Percentiles rank a stretch among this genome's conserved stretches.
Evolutionary conservation across 2,113 vertebrate species (phyloP).

Genomic region (Plecturocebus donacophilus): DNA sequence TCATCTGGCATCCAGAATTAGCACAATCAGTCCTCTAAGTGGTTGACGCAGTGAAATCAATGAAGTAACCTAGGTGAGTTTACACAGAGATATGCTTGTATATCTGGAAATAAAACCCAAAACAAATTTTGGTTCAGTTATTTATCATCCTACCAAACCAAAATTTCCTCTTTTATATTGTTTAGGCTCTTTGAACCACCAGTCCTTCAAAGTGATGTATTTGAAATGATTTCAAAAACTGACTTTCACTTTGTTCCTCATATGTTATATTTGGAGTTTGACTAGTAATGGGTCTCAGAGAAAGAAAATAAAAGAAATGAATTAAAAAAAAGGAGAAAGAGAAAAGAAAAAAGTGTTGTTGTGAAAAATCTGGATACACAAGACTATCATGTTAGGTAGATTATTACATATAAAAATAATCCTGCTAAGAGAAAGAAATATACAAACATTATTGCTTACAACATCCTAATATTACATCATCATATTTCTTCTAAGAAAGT

Average conservation of each 20-base stretch:
- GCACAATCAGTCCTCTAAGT: background rate
- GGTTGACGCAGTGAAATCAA: background rate
- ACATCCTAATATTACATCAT: background rate
- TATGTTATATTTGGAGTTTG: background rate
- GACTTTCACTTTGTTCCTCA: background rate
- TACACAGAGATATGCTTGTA: background rate
- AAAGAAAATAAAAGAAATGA: accelerated
- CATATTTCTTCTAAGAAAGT: background rate
- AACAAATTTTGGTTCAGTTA: background rate
- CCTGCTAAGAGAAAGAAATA: background rate
- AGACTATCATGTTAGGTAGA: background rate
- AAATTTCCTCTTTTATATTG: background rate
- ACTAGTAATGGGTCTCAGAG: background rate
- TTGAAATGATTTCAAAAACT: slow-evolving; percentile 22
- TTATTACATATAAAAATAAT: background rate
- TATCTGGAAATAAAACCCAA: background rate
- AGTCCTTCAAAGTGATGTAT: background rate
- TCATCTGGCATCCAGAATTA: background rate
- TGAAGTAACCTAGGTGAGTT: background rate
- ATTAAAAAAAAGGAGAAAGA: background rate
- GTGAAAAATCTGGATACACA: slow-evolving; percentile 1
- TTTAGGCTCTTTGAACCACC: background rate
- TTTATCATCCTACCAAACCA: background rate
- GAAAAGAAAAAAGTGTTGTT: background rate
- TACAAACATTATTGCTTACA: background rate